Conservation (phyloP, 2,888 invertebrate species). For the Mechanitis mazaeus region DNA sequence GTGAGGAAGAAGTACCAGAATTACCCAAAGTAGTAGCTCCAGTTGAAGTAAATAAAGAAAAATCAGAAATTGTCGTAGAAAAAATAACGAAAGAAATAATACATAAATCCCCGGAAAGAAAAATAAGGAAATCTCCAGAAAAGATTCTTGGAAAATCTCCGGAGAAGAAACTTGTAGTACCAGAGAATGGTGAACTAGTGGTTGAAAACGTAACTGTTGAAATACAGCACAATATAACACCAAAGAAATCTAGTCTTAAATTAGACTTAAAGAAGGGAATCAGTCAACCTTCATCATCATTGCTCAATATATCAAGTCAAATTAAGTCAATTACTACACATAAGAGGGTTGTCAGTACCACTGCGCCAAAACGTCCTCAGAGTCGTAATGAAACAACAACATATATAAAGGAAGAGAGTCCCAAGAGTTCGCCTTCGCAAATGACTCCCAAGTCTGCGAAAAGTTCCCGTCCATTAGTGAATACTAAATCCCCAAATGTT, state of each 20-base stretch:
- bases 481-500: conserved; percentile 86
- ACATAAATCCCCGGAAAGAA: conserved; percentile 26
- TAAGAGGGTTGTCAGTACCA: conserved; percentile 66
- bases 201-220: conserved; percentile 70
- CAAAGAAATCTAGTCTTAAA: conserved; percentile 68
- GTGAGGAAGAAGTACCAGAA: conserved; percentile 42
- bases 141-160: conserved; percentile 37
- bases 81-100: conserved; percentile 23
- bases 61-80: conserved; percentile 10
- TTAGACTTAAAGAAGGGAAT: conserved; percentile 68
- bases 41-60: conserved; percentile 15
- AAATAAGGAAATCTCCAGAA: conserved; percentile 22
- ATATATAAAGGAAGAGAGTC: conserved; percentile 50
- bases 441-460: conserved; percentile 60
- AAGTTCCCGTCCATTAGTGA: conserved; percentile 72
- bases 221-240: conserved; percentile 70
- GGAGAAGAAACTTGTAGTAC: conserved; percentile 33
- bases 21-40: conserved; percentile 30
- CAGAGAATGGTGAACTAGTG: conserved; percentile 52
- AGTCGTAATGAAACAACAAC: conserved; percentile 44
- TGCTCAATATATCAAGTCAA: conserved; percentile 71
- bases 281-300: conserved; percentile 61
- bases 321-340: conserved; percentile 71
- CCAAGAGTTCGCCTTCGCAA: conserved; percentile 45
- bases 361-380: conserved; percentile 61